Evolutionary conservation across 2,888 invertebrate genomes (phyloP), one percentile per base, ranked within the genome.

Genomic region (Pristionchus exspectatus): DNA sequence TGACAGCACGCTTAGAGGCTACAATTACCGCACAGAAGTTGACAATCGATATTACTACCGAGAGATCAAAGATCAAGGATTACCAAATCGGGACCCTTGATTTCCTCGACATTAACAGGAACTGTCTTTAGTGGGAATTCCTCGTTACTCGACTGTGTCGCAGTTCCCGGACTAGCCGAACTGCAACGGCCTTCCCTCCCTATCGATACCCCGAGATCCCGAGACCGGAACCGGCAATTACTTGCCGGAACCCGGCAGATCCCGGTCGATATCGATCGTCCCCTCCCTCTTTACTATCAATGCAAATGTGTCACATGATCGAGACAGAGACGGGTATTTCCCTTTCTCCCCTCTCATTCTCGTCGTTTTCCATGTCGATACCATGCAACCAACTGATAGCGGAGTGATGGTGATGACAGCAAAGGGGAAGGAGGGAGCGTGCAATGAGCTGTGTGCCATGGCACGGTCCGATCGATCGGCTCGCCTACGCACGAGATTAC

Each of bases 361-460:
- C 38, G 38, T 38, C 38, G 38, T 3, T 66, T 30, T 14, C 69
- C 30, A 10, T 33, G 14, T 30, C 14, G 30, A 72, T 33, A 24
- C 63, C 63, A 63, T 63, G n/a, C n/a, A 63, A 63, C 69, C 69
- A 72, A 72, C 69, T 72, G 69, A 72, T 72, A 72, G 69, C 69
- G 33, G n/a, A 18, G 0, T 21, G 21, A 63, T n/a, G n/a, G 24
- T 63, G 59, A 21, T 59, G 18, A 59, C 21, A 14, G 66, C 7
- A 27, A n/a, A 16, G 69, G 63, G 69, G 27, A 72, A 12, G 33
- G 33, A 30, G 69, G 18, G 10, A 72, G 69, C 69, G 69, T 33
- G 69, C 69, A 72, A 72, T 33, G 69, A 72, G 33, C 33, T 69
- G 69, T 30, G 12, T n/a, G n/a, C n/a, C 63, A 63, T 30, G 63